Evolutionary conservation across 2,113 vertebrate species (phyloP), one percentile per base, ranked within the genome.

Genomic region (Mohoua ochrocephala): DNA sequence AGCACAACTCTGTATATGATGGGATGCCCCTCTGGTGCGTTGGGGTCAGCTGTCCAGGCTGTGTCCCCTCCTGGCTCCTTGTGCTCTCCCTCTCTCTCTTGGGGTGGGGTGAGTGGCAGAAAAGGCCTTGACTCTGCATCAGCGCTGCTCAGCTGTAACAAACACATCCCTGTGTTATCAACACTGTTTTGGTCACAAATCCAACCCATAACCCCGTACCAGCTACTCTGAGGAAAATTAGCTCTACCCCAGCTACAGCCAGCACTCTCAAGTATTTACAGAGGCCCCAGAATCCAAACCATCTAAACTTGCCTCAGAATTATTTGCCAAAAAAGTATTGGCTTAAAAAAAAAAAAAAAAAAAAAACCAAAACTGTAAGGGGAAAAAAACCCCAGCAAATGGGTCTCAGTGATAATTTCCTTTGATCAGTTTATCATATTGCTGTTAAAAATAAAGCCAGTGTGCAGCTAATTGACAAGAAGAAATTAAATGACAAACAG

Each of bases 1-100:
- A 24, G 3, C 27, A 4, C 5, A 22, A 6, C 6, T 26, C 22
- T 1, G 0, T 23, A 7, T 15, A 13, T 31, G 26, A 54, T 1
- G 30, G 41, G 35, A 61, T 28, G 24, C 6, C 15, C 18, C 26
- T 42, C 0, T 22, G 45, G 59, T 26, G 28, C 35, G 3, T 0
- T 35, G 7, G 7, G 26, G 8, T 47, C 75, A 91, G 53, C 45
- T 35, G 31, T 54, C 31, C 18, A 0, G 5, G 26, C 68, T 42
- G n/a, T 33, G 47, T 17, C 47, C 54, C 23, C n/a, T n/a, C n/a
- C n/a, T n/a, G n/a, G n/a, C n/a, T n/a, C n/a, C n/a, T n/a, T n/a
- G n/a, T n/a, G n/a, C n/a, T n/a, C n/a, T n/a, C n/a, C n/a, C n/a
- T n/a, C n/a, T n/a, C n/a, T n/a, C n/a, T n/a, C n/a, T n/a, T n/a